Base-by-base conservation (phyloP, 2,888 invertebrate genomes). In the Protonemura montana region DNA sequence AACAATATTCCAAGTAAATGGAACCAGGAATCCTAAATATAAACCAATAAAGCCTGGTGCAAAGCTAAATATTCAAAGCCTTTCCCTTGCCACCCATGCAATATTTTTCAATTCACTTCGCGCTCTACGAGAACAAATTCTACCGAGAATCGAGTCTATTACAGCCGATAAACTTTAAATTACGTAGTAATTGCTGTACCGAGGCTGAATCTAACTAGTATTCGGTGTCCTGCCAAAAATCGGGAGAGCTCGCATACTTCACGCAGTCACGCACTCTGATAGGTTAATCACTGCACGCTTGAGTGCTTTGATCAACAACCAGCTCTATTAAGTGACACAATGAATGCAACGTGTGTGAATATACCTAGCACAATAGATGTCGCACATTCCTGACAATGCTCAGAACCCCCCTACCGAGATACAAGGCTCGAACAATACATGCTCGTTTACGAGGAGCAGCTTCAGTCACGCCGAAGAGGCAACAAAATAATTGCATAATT, bases 21-120 rank as follows among this genome's bases (percentile, higher is more conserved):
- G 59, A 59, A 59, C 59, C 59, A 59, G 21, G 59, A 59, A 59
- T 59, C 59, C 59, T 59, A 59, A 59, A 59, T 59, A 59, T 59
- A 59, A 59, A 59, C 59, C 59, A 59, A 59, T 59, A 59, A 59
- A 59, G 59, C 13, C 35, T 35, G 35, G 35, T 35, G 35, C 21
- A 21, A 10, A 21, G 59, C 21, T 59, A 59, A 59, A 59, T 59
- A 59, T 59, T 59, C 59, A 59, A 59, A 59, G 59, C 59, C 59
- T 59, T 59, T 21, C 16, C 59, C 59, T 21, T 21, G 59, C 35
- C 35, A 35, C 35, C 35, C 35, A 35, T 35, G 35, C 35, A 35
- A 35, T 35, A 35, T 35, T 35, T 35, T 35, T 35, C 35, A 35
- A 35, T 35, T 35, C 35, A 10, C 35, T 35, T 35, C 10, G n/a